Evolutionary conservation across 2,797 vertebrate genomes (phyloP), one percentile per base, ranked within the genome.

Genomic region (Malurus leucopterus): DNA sequence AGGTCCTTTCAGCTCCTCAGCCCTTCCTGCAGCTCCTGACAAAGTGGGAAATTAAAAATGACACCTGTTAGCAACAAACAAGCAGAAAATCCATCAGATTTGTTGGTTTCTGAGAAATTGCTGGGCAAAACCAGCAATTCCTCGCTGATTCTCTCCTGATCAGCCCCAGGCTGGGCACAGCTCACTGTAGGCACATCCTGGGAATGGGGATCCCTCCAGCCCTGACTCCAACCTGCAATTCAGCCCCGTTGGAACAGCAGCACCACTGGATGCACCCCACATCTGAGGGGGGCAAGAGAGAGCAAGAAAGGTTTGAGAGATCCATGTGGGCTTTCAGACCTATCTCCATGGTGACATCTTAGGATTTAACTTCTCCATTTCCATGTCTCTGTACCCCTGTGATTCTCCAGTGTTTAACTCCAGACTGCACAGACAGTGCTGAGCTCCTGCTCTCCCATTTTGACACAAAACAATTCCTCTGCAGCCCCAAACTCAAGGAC

Each of bases 101-200:
- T 73, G 7, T 2, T 50, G 69, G 11, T 54, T 6, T 44, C 14
- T n/a, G 9, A 49, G 50, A 67, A 59, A 49, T 11, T 64, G 12
- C 29, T 5, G 5, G 14, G 34, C 9, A 74, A 41, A 74, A 27
- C 6, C 51, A 73, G 22, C 22, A 50, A 4, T 34, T 88, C 29
- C 26, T 18, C 29, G 63, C 34, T 38, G 59, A 23, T 67, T 47
- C 36, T 34, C 29, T 73, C 26, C 47, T 54, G 40, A 6, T 23
- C 51, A 13, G 15, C 36, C 40, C 5, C 0, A 3, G 64, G 40
- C 38, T 59, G 62, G 3, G 29, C 1, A 0, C 0, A 17, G 41
- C 19, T 73, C 62, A 10, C 11, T 8, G 3, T 2, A 26, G 23
- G 57, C 27, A 51, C 0, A 0, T 3, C 30, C 53, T 9, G 7